Percentiles rank a stretch among this genome's conserved stretches.
Evolutionary conservation across 2,888 invertebrate genomes (phyloP).

Genomic region (Hyppa rectilinea): DNA sequence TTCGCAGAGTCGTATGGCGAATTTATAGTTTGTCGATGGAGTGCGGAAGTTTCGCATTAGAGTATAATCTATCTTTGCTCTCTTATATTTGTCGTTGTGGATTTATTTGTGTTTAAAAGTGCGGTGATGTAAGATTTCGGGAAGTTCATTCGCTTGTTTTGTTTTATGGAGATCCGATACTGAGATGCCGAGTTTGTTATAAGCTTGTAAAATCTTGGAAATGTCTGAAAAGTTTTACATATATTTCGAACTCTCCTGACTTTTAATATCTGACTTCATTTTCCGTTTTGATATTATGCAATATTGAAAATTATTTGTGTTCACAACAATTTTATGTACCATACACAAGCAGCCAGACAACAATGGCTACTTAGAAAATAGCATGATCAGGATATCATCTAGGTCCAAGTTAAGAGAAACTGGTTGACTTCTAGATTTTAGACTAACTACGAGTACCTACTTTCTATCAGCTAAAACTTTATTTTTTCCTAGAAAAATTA

Average conservation of each 20-base stretch:
- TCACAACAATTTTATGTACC: constrained; percentile 4
- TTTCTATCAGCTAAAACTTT: neutral
- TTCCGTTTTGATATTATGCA: neutral
- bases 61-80: constrained; percentile 69
- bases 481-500: too few relatives aligned
- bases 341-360: constrained; percentile 32
- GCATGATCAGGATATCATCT: constrained; percentile 52
- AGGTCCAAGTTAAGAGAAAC: constrained; percentile 53
- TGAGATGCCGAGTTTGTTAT: constrained; percentile 28
- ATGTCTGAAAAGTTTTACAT: constrained; percentile 14
- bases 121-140: constrained; percentile 68
- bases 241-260: neutral
- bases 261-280: constrained; percentile 19
- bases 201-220: constrained; percentile 43
- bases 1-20: constrained; percentile 80
- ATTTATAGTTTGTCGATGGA: constrained; percentile 85
- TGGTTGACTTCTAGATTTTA: neutral
- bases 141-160: constrained; percentile 59
- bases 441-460: neutral
- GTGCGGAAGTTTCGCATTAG: constrained; percentile 82
- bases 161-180: constrained; percentile 57
- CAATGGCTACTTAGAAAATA: constrained; percentile 61
- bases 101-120: constrained; percentile 82
- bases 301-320: constrained; percentile 13
- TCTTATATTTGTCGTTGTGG: constrained; percentile 70